Evolutionary conservation across 2,888 invertebrate genomes (phyloP), one percentile per base, ranked within the genome.

Genomic region (Lumbricus terrestris): DNA sequence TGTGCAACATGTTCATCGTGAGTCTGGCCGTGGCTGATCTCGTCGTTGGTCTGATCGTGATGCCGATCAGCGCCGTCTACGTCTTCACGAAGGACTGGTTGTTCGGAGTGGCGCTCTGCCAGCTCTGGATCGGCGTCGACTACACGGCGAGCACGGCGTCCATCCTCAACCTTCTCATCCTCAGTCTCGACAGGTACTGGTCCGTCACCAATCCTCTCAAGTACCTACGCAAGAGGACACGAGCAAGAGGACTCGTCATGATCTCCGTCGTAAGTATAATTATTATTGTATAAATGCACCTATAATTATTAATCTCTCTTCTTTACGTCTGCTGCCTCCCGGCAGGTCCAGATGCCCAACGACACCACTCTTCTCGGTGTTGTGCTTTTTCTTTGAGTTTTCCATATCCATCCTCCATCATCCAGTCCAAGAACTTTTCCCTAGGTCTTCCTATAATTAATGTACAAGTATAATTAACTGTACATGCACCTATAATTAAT

Each of bases 71-170:
- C 91, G 95, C 95, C 23, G 93, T 95, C 42, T 96, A 96, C 93
- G 95, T 95, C 91, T 94, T 96, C 92, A 95, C 95, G 82, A 93
- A 93, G 54, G 93, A 93, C 88, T 95, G 95, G 94, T 93, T 94
- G 33, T 95, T 96, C 92, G 96, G 96, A 0, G 93, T 95, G 29
- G 94, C 95, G 47, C 94, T 96, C 82, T 96, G 96, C 92, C 95
- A 96, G 93, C 94, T 96, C 91, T 96, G 96, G 96, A 95, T 96
- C 69, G 95, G 95, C 11, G 95, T 95, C 33, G 96, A 96, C 93
- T 96, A 96, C 93, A 96, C 96, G 5, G 96, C 96, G 90, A 95
- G 95, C 93, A 96, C 96, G 0, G 96, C 96, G 18, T 96, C 96
- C 90, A 96, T 96, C 91, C 95, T 96, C 89, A 96, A 96, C 93